Evolutionary conservation across 2,797 vertebrate species (phyloP).

Genomic region (Sebastes trivittatus): DNA sequence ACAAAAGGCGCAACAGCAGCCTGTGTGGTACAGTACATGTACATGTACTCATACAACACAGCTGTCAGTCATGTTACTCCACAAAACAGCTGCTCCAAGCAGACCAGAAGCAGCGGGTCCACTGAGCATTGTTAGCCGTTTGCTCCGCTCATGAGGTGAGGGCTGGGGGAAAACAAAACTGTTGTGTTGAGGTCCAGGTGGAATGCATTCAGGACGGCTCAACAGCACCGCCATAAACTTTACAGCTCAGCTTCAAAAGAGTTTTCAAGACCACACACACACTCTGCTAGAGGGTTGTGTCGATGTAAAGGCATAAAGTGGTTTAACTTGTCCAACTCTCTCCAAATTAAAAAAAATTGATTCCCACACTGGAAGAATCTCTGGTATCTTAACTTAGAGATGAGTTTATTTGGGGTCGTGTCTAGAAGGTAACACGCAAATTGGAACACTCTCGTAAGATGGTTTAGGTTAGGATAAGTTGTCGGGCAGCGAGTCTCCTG

Average conservation of each 20-base stretch:
- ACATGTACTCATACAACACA: conserved; percentile 24
- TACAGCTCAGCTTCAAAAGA: background rate
- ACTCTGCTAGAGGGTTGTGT: background rate
- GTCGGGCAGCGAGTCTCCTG: too few species aligned
- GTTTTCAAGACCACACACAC: background rate
- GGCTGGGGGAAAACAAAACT: conserved; percentile 7
- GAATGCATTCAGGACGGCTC: background rate
- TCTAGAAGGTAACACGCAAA: too few species aligned
- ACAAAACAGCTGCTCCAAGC: conserved; percentile 5
- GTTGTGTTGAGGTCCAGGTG: background rate
- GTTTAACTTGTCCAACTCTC: background rate
- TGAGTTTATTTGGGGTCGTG: background rate
- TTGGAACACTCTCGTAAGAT: too few species aligned
- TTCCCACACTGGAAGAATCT: background rate
- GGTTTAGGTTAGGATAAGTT: too few species aligned
- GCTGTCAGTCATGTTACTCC: conserved; percentile 34
- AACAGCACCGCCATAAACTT: background rate
- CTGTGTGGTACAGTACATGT: conserved; percentile 7
- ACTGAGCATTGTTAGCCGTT: conserved; percentile 5
- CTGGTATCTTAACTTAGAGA: background rate
- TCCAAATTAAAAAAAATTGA: background rate
- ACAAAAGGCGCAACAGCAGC: conserved; percentile 31
- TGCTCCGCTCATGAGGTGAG: conserved; percentile 1
- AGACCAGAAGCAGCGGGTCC: conserved; percentile 18
- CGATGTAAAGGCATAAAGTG: background rate